Conservation (phyloP, 64 coral and sea anemone genomes). For the Montipora cactus region DNA sequence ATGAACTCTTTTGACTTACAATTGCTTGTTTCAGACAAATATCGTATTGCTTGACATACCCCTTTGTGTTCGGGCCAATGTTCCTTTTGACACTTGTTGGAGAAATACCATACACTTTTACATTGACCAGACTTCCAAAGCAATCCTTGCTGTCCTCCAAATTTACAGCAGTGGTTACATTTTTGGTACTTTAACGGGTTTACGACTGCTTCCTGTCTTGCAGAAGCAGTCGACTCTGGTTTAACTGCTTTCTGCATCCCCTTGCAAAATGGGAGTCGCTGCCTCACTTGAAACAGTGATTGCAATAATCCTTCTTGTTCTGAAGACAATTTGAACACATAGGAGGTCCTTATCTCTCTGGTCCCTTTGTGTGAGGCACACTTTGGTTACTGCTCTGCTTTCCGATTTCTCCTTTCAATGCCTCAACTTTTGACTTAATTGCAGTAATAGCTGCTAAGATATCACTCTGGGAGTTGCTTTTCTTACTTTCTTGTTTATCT, state of each 20-base stretch:
- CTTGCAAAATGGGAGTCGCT: conserved; percentile 50
- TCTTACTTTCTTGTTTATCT: conserved; percentile 24
- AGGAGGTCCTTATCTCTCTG: too few relatives aligned
- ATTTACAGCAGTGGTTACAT: not conserved
- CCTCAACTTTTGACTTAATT: conserved; percentile 50
- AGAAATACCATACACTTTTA: too few relatives aligned
- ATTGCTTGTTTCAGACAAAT: not conserved
- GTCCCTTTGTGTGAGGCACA: too few relatives aligned
- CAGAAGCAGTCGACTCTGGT: not conserved
- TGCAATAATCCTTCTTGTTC: too few relatives aligned
- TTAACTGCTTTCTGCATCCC: not conserved
- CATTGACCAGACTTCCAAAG: too few relatives aligned
- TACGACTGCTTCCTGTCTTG: conserved; percentile 32
- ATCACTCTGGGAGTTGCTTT: conserved; percentile 34
- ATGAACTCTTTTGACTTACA: not conserved
- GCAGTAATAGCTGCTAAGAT: conserved; percentile 63
- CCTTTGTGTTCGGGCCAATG: not conserved
- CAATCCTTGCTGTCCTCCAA: too few relatives aligned
- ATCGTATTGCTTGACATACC: conserved; percentile 9
- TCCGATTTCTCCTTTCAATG: conserved; percentile 64
- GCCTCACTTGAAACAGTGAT: conserved; percentile 3
- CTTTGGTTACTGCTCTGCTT: not conserved
- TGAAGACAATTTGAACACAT: too few relatives aligned
- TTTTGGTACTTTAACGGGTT: not conserved
- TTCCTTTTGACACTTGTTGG: too few relatives aligned